Percentiles rank a stretch among this genome's conserved stretches.
Evolutionary conservation across 1,140 invertebrate genomes (phyloP).

Genomic region (Drosophila subpulchrella): DNA sequence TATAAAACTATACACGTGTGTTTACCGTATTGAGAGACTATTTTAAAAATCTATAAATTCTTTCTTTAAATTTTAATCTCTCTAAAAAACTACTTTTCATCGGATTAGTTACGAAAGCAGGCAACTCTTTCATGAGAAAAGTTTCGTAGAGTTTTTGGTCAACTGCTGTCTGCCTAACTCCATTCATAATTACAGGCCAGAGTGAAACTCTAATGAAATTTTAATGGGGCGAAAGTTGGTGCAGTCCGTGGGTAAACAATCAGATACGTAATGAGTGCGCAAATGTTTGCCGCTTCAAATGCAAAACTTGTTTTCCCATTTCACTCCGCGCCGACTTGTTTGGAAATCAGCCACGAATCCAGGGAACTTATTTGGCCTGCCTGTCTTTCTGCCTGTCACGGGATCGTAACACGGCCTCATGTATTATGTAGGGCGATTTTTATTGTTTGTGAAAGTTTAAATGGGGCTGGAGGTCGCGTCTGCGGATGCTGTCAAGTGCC

Average conservation of each 20-base stretch:
- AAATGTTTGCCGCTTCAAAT: conserved; percentile 47
- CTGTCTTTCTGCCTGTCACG: conserved; percentile 45
- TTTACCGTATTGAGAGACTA: too few species aligned
- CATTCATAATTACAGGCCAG: conserved; percentile 50
- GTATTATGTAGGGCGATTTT: conserved; percentile 64
- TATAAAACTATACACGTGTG: too few species aligned
- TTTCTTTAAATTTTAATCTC: not conserved
- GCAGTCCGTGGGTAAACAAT: conserved; percentile 44
- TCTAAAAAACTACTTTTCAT: not conserved
- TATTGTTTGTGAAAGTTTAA: conserved; percentile 67
- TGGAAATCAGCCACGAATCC: conserved; percentile 26
- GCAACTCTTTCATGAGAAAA: not conserved
- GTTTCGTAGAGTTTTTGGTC: conserved; percentile 16
- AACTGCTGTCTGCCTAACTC: conserved; percentile 25
- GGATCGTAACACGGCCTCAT: conserved; percentile 45
- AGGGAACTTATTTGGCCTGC: conserved; percentile 30
- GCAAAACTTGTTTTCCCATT: conserved; percentile 20
- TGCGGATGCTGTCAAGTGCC: conserved; percentile 47
- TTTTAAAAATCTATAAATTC: not conserved
- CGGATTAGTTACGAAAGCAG: not conserved
- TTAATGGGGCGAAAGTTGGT: conserved; percentile 45
- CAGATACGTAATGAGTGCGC: conserved; percentile 49
- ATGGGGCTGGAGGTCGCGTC: conserved; percentile 36
- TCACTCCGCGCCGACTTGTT: not conserved
- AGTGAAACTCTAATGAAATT: conserved; percentile 57